Conservation (phyloP, 2,113 vertebrate species). For the Hipposideros armiger region DNA sequence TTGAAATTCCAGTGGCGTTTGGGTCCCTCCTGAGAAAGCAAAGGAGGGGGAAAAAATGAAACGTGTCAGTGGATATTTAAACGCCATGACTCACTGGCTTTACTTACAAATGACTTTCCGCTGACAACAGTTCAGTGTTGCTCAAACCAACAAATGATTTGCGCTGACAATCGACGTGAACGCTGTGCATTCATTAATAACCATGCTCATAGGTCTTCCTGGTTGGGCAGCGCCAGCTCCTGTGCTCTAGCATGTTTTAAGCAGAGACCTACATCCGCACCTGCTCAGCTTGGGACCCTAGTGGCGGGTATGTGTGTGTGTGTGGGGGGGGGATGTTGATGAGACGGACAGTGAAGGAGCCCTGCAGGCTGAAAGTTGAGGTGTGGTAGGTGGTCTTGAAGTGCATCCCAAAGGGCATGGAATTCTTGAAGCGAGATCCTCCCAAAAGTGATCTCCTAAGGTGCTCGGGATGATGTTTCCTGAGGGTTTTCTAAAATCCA, state of each 20-base stretch:
- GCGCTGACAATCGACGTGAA: neutral
- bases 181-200: neutral
- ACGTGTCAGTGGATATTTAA: neutral
- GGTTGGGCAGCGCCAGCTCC: neutral
- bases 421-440: neutral
- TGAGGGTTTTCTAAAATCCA: neutral
- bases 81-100: neutral
- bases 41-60: neutral
- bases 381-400: fast-evolving
- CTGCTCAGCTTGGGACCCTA: neutral
- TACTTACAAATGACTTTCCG: conserved; percentile 11
- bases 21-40: neutral
- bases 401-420: neutral
- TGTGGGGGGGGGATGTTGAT: neutral
- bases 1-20: neutral
- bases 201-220: neutral
- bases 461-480: neutral
- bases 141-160: neutral
- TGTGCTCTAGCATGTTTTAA: neutral
- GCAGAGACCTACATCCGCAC: neutral
- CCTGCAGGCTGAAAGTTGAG: neutral
- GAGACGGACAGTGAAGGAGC: neutral
- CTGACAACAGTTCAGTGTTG: neutral
- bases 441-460: neutral
- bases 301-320: neutral